A percentile compares a stretch with the other conserved stretches of the same genome.
phyloP scores from a whole-genome alignment of 2,888 invertebrate species.

The Trissolcus brochymenae region DNA sequence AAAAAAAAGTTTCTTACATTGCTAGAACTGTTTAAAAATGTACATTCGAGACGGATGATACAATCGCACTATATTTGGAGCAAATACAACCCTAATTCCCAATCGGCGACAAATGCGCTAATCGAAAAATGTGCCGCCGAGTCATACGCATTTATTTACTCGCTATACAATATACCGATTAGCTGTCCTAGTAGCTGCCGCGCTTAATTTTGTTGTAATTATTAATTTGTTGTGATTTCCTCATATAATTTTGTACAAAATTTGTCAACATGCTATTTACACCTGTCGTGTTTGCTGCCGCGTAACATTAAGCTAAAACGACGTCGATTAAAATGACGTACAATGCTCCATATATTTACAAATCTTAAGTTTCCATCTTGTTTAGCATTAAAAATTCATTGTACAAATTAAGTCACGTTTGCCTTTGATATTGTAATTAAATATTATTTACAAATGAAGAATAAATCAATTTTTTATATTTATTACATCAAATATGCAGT shows the following conservation, averaged over 20 bases:
- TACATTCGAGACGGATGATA: conserved; percentile 46
- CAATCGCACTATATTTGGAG: conserved; percentile 35
- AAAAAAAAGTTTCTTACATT: conserved; percentile 43
- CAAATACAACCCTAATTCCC: conserved; percentile 46
- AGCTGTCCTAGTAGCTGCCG: conserved; percentile 5
- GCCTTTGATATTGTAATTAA: conserved; percentile 74
- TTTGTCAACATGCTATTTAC: conserved; percentile 55
- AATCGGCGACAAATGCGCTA: conserved; percentile 15
- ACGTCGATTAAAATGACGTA: conserved; percentile 42
- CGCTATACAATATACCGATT: conserved; percentile 25
- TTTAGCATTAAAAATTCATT: conserved; percentile 58
- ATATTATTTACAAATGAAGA: conserved; percentile 75
- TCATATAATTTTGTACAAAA: conserved; percentile 57
- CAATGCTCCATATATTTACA: conserved; percentile 56
- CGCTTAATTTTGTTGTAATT: conserved; percentile 1
- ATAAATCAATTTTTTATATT: conserved; percentile 68
- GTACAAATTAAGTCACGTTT: conserved; percentile 73
- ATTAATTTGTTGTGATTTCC: not conserved
- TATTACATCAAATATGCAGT: conserved; percentile 75
- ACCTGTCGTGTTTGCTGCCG: conserved; percentile 22
- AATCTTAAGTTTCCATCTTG: conserved; percentile 33
- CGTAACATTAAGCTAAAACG: conserved; percentile 34
- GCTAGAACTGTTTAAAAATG: conserved; percentile 30
- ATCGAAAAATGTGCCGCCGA: conserved; percentile 16
- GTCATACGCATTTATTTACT: conserved; percentile 15